These are phyloP conservation scores for Hanleya hanleyi DNA, from an alignment of 2,888 invertebrate genomes.

Conservation along the genomic window DNA sequence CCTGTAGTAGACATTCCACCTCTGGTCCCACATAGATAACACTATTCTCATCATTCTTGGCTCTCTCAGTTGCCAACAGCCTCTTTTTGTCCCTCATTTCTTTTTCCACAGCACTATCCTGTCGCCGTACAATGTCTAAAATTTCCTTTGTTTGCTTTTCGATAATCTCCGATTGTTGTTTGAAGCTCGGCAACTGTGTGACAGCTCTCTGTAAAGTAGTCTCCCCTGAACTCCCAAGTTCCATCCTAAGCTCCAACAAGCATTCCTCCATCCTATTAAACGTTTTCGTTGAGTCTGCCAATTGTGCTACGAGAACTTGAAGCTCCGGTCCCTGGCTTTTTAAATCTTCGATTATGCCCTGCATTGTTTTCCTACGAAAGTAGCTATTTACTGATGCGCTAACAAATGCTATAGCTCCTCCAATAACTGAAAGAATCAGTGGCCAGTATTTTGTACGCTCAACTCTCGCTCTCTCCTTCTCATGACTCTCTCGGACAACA, in stretches of 20 bases:
- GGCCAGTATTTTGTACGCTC: constrained; percentile 91
- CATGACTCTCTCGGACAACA: constrained; percentile 86
- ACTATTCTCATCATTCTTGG: constrained; percentile 30
- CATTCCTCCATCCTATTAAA: constrained; percentile 2
- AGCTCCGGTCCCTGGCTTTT: constrained; percentile 46
- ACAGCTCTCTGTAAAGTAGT: neutral
- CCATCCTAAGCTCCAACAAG: neutral
- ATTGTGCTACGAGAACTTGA: constrained; percentile 39
- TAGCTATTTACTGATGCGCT: constrained; percentile 81
- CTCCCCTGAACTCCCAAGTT: neutral
- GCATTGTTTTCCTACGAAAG: constrained; percentile 80
- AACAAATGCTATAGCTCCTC: constrained; percentile 78
- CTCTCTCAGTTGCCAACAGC: constrained; percentile 40
- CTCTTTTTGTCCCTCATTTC: constrained; percentile 64
- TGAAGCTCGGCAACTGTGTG: neutral
- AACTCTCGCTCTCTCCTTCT: constrained; percentile 85
- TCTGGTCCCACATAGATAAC: constrained; percentile 69
- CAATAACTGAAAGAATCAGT: constrained; percentile 82
- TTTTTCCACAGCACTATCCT: constrained; percentile 51
- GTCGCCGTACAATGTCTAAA: constrained; percentile 42
- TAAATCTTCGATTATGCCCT: constrained; percentile 77
- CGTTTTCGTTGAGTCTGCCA: constrained; percentile 40
- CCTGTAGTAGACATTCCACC: constrained; percentile 59
- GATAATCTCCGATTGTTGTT: neutral
- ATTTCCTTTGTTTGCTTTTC: constrained; percentile 31